phyloP scores from a whole-genome alignment of 2,113 vertebrate genomes.

The Eidolon helvum region DNA sequence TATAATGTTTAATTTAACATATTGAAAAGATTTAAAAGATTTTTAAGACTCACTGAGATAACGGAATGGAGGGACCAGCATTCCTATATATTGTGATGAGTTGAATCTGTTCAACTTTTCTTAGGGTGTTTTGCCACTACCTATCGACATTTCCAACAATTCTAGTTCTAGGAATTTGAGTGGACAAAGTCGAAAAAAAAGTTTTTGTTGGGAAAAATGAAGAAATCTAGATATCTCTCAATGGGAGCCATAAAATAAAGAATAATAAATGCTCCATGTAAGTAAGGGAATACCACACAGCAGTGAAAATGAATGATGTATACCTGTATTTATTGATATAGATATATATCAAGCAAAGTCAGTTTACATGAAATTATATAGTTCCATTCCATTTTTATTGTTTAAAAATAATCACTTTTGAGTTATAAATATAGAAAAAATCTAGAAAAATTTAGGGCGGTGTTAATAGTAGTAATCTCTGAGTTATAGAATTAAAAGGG shows the following conservation, averaged over 20 bases:
- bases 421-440: not conserved
- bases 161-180: not conserved
- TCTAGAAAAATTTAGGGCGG: not conserved
- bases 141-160: not conserved
- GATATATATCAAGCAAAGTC: not conserved
- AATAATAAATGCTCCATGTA: not conserved
- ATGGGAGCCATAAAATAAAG: not conserved
- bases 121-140: not conserved
- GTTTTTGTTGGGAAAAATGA: not conserved
- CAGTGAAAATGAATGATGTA: not conserved
- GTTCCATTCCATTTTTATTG: not conserved
- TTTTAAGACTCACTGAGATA: not conserved
- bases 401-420: not conserved
- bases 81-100: not conserved
- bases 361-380: not conserved
- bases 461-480: not conserved
- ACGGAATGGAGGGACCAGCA: not conserved
- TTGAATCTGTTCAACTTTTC: not conserved
- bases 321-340: not conserved
- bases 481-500: not conserved
- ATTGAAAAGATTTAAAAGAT: not conserved
- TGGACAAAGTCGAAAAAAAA: not conserved
- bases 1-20: not conserved
- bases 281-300: not conserved
- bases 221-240: not conserved